Percentiles rank a stretch among this genome's conserved stretches.
These are phyloP conservation scores for Chelonia mydas DNA, from an alignment of 2,797 vertebrate species.

Conservation along the genomic window DNA sequence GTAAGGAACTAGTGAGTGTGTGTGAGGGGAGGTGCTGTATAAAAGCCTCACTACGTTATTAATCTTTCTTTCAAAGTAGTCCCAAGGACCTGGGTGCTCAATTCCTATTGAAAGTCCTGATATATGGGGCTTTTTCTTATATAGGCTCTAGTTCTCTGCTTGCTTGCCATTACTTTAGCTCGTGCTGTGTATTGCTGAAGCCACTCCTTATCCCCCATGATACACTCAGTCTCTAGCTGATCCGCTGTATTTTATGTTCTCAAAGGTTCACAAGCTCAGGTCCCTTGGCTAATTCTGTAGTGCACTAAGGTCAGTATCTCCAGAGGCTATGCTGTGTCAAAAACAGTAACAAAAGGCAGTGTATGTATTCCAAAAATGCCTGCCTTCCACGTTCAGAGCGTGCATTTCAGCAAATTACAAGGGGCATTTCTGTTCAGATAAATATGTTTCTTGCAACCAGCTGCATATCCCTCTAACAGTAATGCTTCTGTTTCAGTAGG, in stretches of 20 bases:
- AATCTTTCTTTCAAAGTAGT: neutral
- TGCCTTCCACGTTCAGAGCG: slow-evolving; percentile 38
- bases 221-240: neutral
- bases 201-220: neutral
- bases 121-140: no score
- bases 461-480: slow-evolving; percentile 61
- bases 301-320: neutral
- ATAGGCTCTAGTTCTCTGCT: neutral
- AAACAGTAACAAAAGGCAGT: slow-evolving; percentile 56
- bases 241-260: neutral
- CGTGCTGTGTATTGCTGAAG: neutral
- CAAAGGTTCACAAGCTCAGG: neutral
- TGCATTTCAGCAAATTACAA: slow-evolving; percentile 71
- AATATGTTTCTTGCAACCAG: slow-evolving; percentile 64
- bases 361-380: slow-evolving; percentile 57
- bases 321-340: neutral
- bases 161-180: neutral
- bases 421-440: slow-evolving; percentile 69
- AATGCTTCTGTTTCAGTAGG: slow-evolving; percentile 77
- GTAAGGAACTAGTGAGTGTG: neutral
- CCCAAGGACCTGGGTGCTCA: neutral
- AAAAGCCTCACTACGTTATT: neutral
- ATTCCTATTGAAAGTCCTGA: accelerated
- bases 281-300: neutral
- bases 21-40: neutral